phyloP scores from a whole-genome alignment of 2,797 vertebrate species.

The Enteromius anoplus region DNA sequence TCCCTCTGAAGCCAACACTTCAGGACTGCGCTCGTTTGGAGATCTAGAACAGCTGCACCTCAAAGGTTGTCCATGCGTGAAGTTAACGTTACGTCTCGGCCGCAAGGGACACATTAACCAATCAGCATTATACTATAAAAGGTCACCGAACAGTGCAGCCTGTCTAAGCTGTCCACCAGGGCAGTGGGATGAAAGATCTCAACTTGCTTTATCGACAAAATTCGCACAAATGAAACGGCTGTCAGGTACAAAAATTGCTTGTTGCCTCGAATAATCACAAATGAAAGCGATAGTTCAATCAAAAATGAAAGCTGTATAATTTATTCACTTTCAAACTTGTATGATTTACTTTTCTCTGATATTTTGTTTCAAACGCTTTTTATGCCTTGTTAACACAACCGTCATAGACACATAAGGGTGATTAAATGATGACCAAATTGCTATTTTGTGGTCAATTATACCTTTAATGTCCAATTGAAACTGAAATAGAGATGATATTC shows the following conservation, averaged over 20 bases:
- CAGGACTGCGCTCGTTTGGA: constrained; percentile 48
- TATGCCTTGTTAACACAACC: background rate
- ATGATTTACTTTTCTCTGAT: background rate
- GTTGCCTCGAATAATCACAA: background rate
- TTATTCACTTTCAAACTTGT: background rate
- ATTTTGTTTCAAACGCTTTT: background rate
- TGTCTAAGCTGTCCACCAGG: background rate
- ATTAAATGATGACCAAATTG: background rate
- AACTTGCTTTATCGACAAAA: constrained; percentile 15
- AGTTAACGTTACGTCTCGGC: constrained; percentile 34
- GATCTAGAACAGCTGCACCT: constrained; percentile 55
- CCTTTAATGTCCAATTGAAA: background rate
- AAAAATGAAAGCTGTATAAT: background rate
- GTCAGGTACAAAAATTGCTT: background rate
- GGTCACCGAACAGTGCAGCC: constrained; percentile 33
- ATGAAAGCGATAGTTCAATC: background rate
- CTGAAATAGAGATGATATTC: background rate
- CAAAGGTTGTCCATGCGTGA: constrained; percentile 47
- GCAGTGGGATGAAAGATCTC: constrained; percentile 8
- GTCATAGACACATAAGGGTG: background rate
- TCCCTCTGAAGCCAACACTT: constrained; percentile 62
- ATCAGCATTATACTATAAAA: constrained; percentile 24
- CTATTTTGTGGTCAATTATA: background rate
- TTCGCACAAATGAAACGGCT: background rate
- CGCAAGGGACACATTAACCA: constrained; percentile 34